Conservation (phyloP, 2,113 vertebrate species). For the Grammomys dolichurus region DNA sequence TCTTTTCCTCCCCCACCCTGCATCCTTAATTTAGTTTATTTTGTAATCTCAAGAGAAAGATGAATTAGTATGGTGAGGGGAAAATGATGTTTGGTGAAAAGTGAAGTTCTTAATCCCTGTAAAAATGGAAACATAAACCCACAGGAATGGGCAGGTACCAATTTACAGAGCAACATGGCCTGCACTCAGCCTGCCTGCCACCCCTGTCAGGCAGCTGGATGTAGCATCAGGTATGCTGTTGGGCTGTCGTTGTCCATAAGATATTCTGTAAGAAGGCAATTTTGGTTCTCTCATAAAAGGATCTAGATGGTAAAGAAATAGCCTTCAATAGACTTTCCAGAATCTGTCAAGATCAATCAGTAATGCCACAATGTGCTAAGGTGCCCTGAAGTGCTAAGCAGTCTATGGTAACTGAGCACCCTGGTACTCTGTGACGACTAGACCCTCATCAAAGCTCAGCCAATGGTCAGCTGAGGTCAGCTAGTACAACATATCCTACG, state of each 20-base stretch:
- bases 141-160: background rate
- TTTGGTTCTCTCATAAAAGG: background rate
- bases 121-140: background rate
- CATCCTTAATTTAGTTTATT: background rate
- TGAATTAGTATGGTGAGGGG: background rate
- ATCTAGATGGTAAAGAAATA: background rate
- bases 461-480: too few species aligned
- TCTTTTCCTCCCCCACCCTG: background rate
- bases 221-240: background rate
- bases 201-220: background rate
- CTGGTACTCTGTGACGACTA: background rate
- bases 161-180: background rate
- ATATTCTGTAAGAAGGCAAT: background rate
- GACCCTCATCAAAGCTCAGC: background rate
- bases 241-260: background rate
- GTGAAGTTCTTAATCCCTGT: background rate
- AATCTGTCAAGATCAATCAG: background rate
- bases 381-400: background rate
- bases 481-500: background rate
- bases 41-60: background rate
- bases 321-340: background rate
- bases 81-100: background rate
- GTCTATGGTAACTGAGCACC: background rate
- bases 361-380: background rate
- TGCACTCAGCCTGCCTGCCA: background rate